Percentiles rank a stretch among this genome's conserved stretches.
phyloP scores from a whole-genome alignment of 2,888 invertebrate genomes.

The Athetis lepigone region DNA sequence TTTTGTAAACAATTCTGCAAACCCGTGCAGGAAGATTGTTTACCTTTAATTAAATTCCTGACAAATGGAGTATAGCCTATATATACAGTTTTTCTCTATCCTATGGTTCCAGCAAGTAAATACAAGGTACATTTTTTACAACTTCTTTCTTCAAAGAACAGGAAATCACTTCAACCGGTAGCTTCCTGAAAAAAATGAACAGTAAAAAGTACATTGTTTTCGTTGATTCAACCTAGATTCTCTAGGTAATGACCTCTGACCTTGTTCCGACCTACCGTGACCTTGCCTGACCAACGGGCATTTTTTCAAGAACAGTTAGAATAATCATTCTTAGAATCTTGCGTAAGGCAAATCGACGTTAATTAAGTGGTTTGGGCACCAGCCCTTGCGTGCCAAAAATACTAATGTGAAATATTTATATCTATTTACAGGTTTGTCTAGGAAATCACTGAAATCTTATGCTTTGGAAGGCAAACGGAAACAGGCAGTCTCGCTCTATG shows the following conservation, averaged over 20 bases:
- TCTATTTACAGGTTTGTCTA: too few relatives aligned
- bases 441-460: too few relatives aligned
- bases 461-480: too few relatives aligned
- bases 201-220: conserved; percentile 39
- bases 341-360: too few relatives aligned
- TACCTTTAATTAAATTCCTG: too few relatives aligned
- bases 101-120: not conserved
- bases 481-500: too few relatives aligned
- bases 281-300: conserved; percentile 28
- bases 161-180: conserved; percentile 29
- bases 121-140: conserved; percentile 23
- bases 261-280: conserved; percentile 40
- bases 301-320: conserved; percentile 17
- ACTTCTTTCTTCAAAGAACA: conserved; percentile 31
- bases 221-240: conserved; percentile 38
- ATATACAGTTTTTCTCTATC: not conserved
- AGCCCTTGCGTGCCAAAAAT: too few relatives aligned
- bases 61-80: too few relatives aligned
- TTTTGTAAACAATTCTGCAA: too few relatives aligned
- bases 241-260: conserved; percentile 41
- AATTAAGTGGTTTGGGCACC: too few relatives aligned
- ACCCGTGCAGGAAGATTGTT: too few relatives aligned
- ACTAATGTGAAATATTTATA: too few relatives aligned
- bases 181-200: conserved; percentile 18
- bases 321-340: conserved; percentile 16